These are phyloP conservation scores for Scalopus aquaticus DNA, from an alignment of 2,113 vertebrate species.

Conservation along the genomic window DNA sequence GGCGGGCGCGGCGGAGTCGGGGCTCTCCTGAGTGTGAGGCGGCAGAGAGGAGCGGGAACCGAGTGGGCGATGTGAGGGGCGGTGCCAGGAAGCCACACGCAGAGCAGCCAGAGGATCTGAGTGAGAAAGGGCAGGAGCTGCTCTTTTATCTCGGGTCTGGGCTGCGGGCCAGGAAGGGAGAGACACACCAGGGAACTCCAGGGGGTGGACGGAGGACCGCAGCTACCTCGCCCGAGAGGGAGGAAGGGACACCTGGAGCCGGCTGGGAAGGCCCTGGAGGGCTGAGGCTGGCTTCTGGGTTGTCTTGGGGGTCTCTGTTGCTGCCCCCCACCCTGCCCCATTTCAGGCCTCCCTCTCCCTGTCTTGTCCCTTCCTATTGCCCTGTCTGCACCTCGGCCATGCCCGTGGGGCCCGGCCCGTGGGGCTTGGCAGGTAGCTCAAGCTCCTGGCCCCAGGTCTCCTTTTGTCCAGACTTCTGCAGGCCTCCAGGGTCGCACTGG, in stretches of 20 bases:
- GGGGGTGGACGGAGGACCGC: not conserved
- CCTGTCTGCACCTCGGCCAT: not conserved
- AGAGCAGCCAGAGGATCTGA: not conserved
- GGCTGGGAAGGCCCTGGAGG: not conserved
- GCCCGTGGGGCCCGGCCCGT: not conserved
- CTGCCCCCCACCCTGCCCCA: too few species aligned
- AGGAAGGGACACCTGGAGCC: not conserved
- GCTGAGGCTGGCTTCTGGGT: too few species aligned
- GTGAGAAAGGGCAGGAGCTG: not conserved
- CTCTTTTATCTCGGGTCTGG: constrained; percentile 1
- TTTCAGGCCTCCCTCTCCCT: not conserved
- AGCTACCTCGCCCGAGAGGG: not conserved
- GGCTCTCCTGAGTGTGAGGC: too few species aligned
- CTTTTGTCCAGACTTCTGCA: too few species aligned
- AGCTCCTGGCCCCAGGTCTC: not conserved
- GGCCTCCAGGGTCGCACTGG: not conserved
- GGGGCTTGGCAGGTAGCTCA: not conserved
- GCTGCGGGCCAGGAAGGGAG: constrained; percentile 38
- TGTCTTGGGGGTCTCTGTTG: not conserved
- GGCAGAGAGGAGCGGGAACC: rapidly evolving
- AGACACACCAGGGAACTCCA: not conserved
- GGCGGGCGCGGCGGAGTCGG: too few species aligned
- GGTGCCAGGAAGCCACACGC: not conserved
- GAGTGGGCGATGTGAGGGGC: not conserved
- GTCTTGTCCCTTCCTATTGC: not conserved